These are phyloP conservation scores for Carposina sasakii DNA, from an alignment of 1,140 invertebrate species.

Conservation along the genomic window DNA sequence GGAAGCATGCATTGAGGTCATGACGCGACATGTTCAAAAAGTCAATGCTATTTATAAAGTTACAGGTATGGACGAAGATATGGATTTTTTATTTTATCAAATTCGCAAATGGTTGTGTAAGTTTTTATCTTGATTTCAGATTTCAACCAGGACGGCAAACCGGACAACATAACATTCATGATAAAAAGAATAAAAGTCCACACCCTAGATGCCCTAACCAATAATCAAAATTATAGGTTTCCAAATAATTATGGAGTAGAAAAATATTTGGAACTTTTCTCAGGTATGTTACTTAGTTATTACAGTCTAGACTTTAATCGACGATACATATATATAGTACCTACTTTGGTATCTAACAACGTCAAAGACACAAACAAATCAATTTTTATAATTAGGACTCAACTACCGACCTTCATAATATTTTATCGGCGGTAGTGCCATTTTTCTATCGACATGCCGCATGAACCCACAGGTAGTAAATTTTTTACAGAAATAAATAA, in stretches of 20 bases:
- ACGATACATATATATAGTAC: no score
- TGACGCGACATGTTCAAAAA: conserved; percentile 94
- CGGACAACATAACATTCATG: conserved; percentile 96
- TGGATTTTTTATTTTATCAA: no score
- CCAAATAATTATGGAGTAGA: conserved; percentile 95
- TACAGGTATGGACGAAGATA: conserved; percentile 89
- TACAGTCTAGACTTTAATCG: no score
- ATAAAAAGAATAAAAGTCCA: conserved; percentile 97
- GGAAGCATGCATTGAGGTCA: conserved; percentile 95
- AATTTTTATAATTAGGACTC: no score
- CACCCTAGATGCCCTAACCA: conserved; percentile 85
- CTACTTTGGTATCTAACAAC: no score
- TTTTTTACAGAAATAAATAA: no score
- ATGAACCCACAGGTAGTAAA: no score
- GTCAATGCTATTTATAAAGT: conserved; percentile 94
- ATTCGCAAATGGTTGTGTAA: neutral
- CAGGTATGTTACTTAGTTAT: conserved; percentile 79
- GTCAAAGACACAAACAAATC: no score
- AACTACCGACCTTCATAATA: no score
- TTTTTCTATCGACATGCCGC: no score
- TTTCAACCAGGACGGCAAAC: conserved; percentile 92
- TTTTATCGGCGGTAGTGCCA: no score
- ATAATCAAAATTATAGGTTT: conserved; percentile 90
- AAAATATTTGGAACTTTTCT: conserved; percentile 94
- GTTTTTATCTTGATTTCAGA: conserved; percentile 75